These are phyloP conservation scores for Oreochromis niloticus DNA, from an alignment of 2,113 vertebrate genomes.

Conservation along the genomic window DNA sequence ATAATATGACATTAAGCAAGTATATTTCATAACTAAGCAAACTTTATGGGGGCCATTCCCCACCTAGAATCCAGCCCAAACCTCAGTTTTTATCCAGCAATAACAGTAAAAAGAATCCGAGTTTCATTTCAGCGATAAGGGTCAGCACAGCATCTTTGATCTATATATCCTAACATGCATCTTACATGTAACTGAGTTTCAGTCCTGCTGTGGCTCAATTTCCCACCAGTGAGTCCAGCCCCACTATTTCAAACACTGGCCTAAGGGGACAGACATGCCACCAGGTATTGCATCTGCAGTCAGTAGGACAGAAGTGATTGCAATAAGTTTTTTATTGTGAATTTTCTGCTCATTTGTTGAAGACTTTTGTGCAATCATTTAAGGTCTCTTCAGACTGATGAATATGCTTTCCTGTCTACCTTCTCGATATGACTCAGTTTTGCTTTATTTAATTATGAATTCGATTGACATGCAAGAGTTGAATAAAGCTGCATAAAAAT, in stretches of 20 bases:
- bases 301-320: not conserved
- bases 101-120: not conserved
- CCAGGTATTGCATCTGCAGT: not conserved
- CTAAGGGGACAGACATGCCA: not conserved
- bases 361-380: not conserved
- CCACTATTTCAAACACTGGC: not conserved
- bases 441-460: not conserved
- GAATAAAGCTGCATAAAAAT: not conserved
- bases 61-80: rapidly evolving
- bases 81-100: not conserved
- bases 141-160: not conserved
- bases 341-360: rapidly evolving
- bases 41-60: not conserved
- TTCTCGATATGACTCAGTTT: not conserved
- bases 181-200: not conserved
- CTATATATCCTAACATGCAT: not conserved
- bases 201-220: not conserved
- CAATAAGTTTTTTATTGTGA: not conserved
- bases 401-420: not conserved
- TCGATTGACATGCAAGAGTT: not conserved
- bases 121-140: not conserved
- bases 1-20: not conserved
- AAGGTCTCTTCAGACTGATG: not conserved
- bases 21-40: not conserved
- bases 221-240: not conserved